A percentile compares a stretch with the other conserved stretches of the same genome.
Conservation (phyloP, 2,113 vertebrate species). For the Hippocampus guttulatus region DNA sequence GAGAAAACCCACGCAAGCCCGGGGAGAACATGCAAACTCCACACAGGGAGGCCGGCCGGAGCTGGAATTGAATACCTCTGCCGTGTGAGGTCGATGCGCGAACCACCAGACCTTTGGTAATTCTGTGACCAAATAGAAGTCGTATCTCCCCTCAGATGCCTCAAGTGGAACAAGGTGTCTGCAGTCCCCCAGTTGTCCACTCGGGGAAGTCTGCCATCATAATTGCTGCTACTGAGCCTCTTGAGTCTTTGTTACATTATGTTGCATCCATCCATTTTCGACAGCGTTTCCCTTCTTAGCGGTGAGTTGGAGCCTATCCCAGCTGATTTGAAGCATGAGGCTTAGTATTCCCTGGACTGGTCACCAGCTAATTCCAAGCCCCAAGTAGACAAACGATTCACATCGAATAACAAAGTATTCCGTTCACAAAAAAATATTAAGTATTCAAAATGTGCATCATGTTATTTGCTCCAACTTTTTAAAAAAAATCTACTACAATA, state of each 20-base stretch:
- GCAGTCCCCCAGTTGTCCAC: slow-evolving; percentile 35
- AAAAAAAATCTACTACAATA: no score
- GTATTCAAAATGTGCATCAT: neutral
- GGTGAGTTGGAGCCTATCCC: neutral
- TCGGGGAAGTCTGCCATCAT: slow-evolving; percentile 53
- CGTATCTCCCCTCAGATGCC: neutral
- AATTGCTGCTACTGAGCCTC: slow-evolving; percentile 21
- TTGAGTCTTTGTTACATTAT: slow-evolving; percentile 60
- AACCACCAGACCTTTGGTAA: neutral
- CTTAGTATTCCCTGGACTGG: neutral
- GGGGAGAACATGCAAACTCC: no score
- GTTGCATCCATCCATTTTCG: neutral
- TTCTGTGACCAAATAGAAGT: neutral
- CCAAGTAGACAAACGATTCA: neutral
- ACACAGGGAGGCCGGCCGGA: no score
- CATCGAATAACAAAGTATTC: neutral
- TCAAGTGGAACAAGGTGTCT: slow-evolving; percentile 22
- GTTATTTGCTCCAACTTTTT: neutral
- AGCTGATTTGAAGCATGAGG: neutral
- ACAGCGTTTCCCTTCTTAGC: neutral
- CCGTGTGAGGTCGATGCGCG: no score
- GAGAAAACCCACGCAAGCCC: no score
- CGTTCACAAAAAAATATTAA: no score
- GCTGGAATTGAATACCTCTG: no score
- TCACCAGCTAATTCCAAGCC: neutral